Percentiles rank a stretch among this genome's conserved stretches.
Conservation (phyloP, 2,113 vertebrate genomes). For the Rhinoptilus africanus region DNA sequence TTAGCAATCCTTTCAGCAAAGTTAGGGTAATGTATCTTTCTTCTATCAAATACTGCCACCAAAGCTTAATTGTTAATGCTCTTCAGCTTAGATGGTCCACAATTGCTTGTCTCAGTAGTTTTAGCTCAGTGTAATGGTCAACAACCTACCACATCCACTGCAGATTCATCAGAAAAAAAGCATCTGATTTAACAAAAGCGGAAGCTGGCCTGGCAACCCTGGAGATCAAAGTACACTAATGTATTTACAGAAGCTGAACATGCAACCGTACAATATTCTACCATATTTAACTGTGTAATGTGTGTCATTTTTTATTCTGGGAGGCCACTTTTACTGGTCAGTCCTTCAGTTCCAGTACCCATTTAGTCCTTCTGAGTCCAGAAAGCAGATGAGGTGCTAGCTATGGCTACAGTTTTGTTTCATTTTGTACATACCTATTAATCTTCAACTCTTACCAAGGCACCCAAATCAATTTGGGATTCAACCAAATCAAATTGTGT, state of each 20-base stretch:
- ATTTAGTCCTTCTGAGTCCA: background rate
- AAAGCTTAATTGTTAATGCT: slow-evolving; percentile 40
- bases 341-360: background rate
- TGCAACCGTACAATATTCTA: background rate
- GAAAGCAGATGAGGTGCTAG: background rate
- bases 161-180: slow-evolving; percentile 23
- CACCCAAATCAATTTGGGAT: background rate
- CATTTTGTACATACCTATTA: background rate
- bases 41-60: slow-evolving; percentile 33
- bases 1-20: background rate
- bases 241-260: slow-evolving; percentile 4
- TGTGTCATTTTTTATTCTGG: background rate
- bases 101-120: slow-evolving; percentile 43
- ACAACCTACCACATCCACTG: background rate
- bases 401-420: background rate
- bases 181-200: background rate
- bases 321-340: background rate
- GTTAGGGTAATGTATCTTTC: background rate
- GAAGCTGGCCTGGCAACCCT: slow-evolving; percentile 9
- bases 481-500: background rate
- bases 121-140: background rate
- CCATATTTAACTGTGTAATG: background rate
- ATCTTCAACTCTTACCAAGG: background rate
- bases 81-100: background rate
- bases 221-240: background rate